phyloP scores from a whole-genome alignment of 2,113 vertebrate genomes.

The Procavia capensis region DNA sequence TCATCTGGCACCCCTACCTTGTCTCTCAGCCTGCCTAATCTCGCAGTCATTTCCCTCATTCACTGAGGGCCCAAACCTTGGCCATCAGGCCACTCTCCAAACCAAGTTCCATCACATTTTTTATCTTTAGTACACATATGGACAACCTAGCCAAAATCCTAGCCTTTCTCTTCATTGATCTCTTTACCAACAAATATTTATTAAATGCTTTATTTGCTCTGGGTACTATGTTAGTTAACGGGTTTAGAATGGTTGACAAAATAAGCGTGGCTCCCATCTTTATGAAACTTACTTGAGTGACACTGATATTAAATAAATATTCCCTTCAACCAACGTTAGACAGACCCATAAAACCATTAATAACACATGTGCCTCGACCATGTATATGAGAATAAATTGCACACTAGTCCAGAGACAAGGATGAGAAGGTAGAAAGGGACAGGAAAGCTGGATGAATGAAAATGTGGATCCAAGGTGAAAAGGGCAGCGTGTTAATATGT shows the following conservation, averaged over 20 bases:
- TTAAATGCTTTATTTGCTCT: constrained; percentile 2
- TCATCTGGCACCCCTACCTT: background rate
- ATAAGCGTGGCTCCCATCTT: background rate
- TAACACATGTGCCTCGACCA: no score
- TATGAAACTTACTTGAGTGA: background rate
- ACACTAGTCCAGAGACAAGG: no score
- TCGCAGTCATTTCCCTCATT: background rate
- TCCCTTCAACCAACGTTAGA: no score
- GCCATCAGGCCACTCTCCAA: background rate
- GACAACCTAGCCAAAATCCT: background rate
- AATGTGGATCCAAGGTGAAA: no score
- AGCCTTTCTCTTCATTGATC: background rate
- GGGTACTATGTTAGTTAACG: background rate
- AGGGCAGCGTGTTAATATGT: no score
- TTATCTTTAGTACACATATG: background rate
- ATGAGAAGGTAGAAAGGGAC: no score
- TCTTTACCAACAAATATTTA: background rate
- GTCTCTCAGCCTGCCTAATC: background rate
- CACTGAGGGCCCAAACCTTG: background rate
- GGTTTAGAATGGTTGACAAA: background rate
- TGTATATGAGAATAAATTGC: no score
- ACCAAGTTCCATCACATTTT: background rate
- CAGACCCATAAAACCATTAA: no score
- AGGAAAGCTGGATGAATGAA: no score
- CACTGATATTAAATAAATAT: background rate